Base-by-base conservation (phyloP, 1,140 invertebrate genomes). In the Agrypnia vestita region DNA sequence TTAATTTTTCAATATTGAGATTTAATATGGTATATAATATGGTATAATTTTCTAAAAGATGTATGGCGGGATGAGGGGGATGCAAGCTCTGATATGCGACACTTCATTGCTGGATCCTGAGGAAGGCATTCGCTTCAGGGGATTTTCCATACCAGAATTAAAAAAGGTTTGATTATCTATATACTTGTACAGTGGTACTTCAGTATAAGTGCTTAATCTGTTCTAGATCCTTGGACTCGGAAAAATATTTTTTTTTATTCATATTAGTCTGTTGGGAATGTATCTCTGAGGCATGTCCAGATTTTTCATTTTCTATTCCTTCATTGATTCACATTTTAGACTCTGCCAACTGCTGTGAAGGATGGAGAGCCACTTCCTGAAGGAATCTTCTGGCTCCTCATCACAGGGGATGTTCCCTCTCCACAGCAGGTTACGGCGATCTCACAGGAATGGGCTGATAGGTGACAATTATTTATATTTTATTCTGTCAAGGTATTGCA, bases 31-130 rank as follows among this genome's bases (percentile, higher is more conserved):
- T 35, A 67, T 13, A 67, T 9, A 43, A 4, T 25, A 11, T 25
- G 11, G 10, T 15, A 7, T 19, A 61, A 61, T 61, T 19, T 19
- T 61, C 49, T 61, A n/a, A 10, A 12, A 61, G 56, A 95, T 97
- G 90, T 97, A 97, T 89, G 96, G 96, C 83, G 96, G 96, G 53
- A 97, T 97, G 96, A 89, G 96, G 85, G 96, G 96, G 6, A 97
- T 97, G 85, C 96, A 96, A 86, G 96, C 95, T 79, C 88, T 97
- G 46, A 94, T 97, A 0, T 96, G 94, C 86, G 96, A 97, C 87
- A 97, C 96, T 0, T 97, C 96, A 6, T 95, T 97, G 4, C 89
- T 97, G 53, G 96, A 97, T 87, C 91, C 96, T 4, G 95, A 97
- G 72, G 96, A 97, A 86, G 96, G 96, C 81, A 97, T 97, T 85